These are phyloP conservation scores for Ophion costatus DNA, from an alignment of 2,888 invertebrate genomes.

Conservation along the genomic window DNA sequence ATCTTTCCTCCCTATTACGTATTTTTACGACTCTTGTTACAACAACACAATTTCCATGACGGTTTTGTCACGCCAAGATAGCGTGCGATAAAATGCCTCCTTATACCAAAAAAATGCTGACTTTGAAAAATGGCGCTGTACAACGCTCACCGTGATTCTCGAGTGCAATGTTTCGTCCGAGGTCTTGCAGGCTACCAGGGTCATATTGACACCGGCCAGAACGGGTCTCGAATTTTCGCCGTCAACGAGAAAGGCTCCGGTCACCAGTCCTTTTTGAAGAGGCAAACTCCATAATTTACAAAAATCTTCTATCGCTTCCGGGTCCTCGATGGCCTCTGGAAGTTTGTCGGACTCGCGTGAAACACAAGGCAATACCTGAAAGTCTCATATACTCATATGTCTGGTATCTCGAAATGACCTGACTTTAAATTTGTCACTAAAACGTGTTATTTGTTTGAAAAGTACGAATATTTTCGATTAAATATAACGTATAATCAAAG, in stretches of 20 bases:
- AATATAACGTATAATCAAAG: too few species aligned
- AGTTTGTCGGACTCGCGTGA: constrained; percentile 2
- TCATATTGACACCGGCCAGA: constrained; percentile 80
- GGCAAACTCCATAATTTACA: constrained; percentile 73
- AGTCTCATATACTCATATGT: not conserved
- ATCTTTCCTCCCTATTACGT: too few species aligned
- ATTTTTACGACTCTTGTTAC: too few species aligned
- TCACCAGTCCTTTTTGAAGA: constrained; percentile 75
- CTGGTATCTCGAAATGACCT: not conserved
- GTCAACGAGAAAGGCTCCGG: constrained; percentile 81
- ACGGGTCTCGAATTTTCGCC: constrained; percentile 75
- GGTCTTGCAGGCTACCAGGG: not conserved
- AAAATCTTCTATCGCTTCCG: constrained; percentile 71
- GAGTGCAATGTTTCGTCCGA: constrained; percentile 54
- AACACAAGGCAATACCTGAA: not conserved
- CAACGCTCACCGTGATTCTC: constrained; percentile 10
- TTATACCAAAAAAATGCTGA: too few species aligned
- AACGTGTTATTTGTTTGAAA: too few species aligned
- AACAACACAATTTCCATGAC: too few species aligned
- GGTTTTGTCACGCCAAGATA: too few species aligned
- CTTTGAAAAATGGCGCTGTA: too few species aligned
- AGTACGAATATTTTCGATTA: too few species aligned
- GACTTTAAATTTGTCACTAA: not conserved
- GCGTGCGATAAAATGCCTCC: too few species aligned
- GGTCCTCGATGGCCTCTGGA: constrained; percentile 73